Conservation (phyloP, 2,113 vertebrate species). For the Castor canadensis region DNA sequence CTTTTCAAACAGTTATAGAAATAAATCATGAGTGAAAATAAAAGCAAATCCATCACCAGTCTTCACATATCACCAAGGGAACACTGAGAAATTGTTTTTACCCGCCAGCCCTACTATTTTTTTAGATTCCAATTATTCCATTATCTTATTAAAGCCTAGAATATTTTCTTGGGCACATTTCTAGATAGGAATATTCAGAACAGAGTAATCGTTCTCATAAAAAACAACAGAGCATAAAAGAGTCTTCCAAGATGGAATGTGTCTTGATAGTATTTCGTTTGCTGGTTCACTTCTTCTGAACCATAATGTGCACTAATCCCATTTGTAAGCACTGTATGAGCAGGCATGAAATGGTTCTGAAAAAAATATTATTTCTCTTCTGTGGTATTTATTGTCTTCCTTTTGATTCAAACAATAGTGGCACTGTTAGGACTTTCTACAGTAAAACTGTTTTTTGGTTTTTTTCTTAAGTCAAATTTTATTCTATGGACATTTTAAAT, state of each 20-base stretch:
- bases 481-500: conserved; percentile 43
- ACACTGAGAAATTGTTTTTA: neutral
- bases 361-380: conserved; percentile 21
- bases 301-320: conserved; percentile 46
- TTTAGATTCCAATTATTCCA: conserved; percentile 24
- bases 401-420: conserved; percentile 7
- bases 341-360: conserved; percentile 34
- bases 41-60: neutral
- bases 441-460: conserved; percentile 29
- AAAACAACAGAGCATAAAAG: conserved; percentile 59
- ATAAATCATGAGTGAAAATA: neutral
- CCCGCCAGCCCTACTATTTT: neutral
- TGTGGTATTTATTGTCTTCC: neutral
- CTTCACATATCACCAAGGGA: conserved; percentile 9
- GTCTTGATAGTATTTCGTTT: conserved; percentile 62
- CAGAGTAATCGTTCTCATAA: conserved; percentile 58
- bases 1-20: neutral
- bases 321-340: neutral
- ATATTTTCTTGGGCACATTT: conserved; percentile 50
- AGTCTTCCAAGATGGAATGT: conserved; percentile 52
- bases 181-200: conserved; percentile 54
- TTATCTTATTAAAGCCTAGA: conserved; percentile 47
- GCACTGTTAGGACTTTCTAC: conserved; percentile 22
- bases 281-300: conserved; percentile 65
- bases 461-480: neutral